A percentile compares a stretch with the other conserved stretches of the same genome.
Conservation (phyloP, 2,888 invertebrate species). For the Nineta flava region DNA sequence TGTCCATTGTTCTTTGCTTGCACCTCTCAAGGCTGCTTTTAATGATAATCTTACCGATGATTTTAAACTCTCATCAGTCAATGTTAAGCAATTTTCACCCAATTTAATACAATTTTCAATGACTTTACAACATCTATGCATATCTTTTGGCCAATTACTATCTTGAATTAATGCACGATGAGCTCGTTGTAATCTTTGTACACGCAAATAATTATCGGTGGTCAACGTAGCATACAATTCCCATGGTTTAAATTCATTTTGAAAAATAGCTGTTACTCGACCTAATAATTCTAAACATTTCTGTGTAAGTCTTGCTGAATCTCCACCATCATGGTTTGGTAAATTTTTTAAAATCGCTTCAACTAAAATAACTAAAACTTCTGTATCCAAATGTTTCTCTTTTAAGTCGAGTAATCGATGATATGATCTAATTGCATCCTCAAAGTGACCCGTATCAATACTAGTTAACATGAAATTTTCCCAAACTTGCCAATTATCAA, state of each 20-base stretch:
- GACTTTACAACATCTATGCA: slow-evolving; percentile 42
- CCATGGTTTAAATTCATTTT: slow-evolving; percentile 63
- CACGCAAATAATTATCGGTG: slow-evolving; percentile 37
- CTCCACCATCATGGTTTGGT: slow-evolving; percentile 42
- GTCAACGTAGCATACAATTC: slow-evolving; percentile 62
- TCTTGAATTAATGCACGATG: slow-evolving; percentile 57
- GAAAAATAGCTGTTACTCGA: slow-evolving; percentile 49
- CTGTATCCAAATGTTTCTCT: slow-evolving; percentile 58
- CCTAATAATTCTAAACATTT: slow-evolving; percentile 54
- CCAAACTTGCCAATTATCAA: slow-evolving; percentile 90
- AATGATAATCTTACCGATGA: slow-evolving; percentile 41
- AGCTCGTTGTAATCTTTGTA: slow-evolving; percentile 62
- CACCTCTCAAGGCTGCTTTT: slow-evolving; percentile 36
- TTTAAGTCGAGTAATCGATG: slow-evolving; percentile 76
- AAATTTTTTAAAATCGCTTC: slow-evolving; percentile 48
- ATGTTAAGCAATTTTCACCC: slow-evolving; percentile 38
- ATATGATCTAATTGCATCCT: slow-evolving; percentile 70
- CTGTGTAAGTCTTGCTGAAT: slow-evolving; percentile 32
- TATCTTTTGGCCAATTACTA: slow-evolving; percentile 42
- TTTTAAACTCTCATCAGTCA: slow-evolving; percentile 36
- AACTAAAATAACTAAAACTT: slow-evolving; percentile 57
- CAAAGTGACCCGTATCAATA: slow-evolving; percentile 71
- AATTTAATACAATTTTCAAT: slow-evolving; percentile 41
- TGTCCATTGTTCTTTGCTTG: slow-evolving; percentile 31
- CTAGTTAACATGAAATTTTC: slow-evolving; percentile 85